These are phyloP conservation scores for Phylloscopus trochilus DNA, from an alignment of 2,113 vertebrate genomes.

Conservation along the genomic window DNA sequence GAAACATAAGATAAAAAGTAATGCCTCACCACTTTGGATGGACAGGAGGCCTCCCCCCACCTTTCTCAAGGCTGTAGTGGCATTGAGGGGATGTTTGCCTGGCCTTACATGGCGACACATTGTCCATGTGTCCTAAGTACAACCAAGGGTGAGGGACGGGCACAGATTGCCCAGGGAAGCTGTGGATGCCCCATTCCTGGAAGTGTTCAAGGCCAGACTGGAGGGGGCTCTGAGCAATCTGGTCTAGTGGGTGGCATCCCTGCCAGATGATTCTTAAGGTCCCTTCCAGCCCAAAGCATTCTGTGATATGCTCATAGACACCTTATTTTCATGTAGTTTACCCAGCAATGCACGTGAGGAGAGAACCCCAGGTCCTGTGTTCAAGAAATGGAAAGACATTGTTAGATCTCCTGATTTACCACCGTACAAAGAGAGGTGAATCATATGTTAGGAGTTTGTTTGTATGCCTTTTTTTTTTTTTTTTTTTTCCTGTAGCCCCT, in stretches of 20 bases:
- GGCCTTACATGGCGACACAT: fast-evolving
- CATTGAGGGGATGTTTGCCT: neutral
- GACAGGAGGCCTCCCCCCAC: neutral
- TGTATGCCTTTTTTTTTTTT: too few relatives aligned
- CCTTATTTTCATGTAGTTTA: neutral
- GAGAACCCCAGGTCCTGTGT: neutral
- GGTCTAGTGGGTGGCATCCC: neutral
- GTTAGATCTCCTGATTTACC: neutral
- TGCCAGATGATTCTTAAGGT: neutral
- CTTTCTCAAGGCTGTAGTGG: neutral
- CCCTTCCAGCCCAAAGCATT: neutral
- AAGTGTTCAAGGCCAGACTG: neutral
- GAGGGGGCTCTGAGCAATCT: neutral
- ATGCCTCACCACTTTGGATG: fast-evolving
- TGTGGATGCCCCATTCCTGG: neutral
- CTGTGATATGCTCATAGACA: neutral
- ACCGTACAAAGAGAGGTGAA: neutral
- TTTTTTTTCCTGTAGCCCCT: neutral
- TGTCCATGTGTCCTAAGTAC: too few relatives aligned
- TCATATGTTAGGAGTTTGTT: neutral
- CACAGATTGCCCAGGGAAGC: neutral
- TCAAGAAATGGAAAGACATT: neutral
- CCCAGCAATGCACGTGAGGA: fast-evolving
- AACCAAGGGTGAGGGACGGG: too few relatives aligned
- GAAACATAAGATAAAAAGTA: neutral